These are phyloP conservation scores for Tenthredo distinguenda DNA, from an alignment of 2,888 invertebrate species.

Conservation along the genomic window DNA sequence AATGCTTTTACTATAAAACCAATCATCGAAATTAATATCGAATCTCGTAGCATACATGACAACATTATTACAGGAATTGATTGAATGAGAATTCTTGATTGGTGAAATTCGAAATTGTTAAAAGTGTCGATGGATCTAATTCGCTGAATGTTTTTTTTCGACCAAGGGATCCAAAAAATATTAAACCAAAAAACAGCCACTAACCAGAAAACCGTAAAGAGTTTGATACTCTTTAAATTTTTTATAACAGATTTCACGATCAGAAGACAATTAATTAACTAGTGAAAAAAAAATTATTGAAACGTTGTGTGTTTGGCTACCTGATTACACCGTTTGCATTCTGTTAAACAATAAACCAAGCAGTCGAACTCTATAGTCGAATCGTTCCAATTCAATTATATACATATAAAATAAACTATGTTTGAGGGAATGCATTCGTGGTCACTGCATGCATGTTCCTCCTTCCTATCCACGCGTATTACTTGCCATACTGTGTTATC, in stretches of 20 bases:
- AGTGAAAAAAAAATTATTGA: not conserved
- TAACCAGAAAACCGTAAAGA: not conserved
- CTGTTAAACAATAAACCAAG: not conserved
- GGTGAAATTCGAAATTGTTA: not conserved
- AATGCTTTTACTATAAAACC: conserved; percentile 23
- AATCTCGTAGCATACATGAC: conserved; percentile 25
- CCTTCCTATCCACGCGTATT: conserved; percentile 33
- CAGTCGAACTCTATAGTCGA: not conserved
- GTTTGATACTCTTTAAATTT: not conserved
- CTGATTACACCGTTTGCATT: conserved; percentile 16
- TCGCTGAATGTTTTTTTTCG: not conserved
- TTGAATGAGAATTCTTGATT: not conserved
- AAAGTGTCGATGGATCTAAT: not conserved
- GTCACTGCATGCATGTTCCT: conserved; percentile 44
- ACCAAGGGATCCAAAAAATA: not conserved
- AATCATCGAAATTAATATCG: not conserved
- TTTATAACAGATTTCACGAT: not conserved
- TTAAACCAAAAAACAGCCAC: not conserved
- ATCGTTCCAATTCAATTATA: not conserved
- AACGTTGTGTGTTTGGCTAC: conserved; percentile 20
- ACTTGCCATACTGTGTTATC: conserved; percentile 28
- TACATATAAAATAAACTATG: not conserved
- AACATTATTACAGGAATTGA: not conserved
- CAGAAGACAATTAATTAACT: not conserved
- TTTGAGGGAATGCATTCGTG: conserved; percentile 43